Conservation (phyloP, 2,888 invertebrate species). For the Conomelus anceps region DNA sequence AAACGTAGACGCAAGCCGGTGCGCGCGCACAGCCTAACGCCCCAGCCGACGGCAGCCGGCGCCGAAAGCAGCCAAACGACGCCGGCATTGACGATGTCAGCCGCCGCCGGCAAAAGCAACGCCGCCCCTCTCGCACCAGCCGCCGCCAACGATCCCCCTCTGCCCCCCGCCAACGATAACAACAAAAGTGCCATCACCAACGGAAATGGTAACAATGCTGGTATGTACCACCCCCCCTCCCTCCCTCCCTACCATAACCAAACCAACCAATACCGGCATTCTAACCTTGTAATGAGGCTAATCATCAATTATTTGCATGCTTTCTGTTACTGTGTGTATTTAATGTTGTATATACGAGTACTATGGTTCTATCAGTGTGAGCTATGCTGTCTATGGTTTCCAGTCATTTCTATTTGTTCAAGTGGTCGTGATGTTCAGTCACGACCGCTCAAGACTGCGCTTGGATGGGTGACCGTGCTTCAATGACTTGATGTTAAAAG, state of each 20-base stretch:
- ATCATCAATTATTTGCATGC: background rate
- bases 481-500: no score
- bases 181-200: slow-evolving; percentile 10
- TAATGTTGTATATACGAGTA: no score
- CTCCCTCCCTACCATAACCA: no score
- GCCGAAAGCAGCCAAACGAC: slow-evolving; percentile 33
- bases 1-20: slow-evolving; percentile 43
- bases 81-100: slow-evolving; percentile 1
- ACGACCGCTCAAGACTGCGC: no score
- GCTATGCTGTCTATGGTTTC: no score
- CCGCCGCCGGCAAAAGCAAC: slow-evolving; percentile 15
- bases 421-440: no score
- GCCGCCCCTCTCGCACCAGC: slow-evolving; percentile 34
- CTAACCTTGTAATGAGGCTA: background rate
- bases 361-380: no score
- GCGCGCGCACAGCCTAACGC: no score
- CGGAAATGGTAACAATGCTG: slow-evolving; percentile 19
- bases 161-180: background rate
- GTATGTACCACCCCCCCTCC: background rate
- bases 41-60: slow-evolving; percentile 38
- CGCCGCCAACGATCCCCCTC: slow-evolving; percentile 35
- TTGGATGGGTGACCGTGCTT: no score
- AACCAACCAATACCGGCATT: background rate
- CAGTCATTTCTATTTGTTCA: no score
- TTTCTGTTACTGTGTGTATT: no score